These are phyloP conservation scores for Platypus cylindrus DNA, from an alignment of 2,888 invertebrate species.

Conservation along the genomic window DNA sequence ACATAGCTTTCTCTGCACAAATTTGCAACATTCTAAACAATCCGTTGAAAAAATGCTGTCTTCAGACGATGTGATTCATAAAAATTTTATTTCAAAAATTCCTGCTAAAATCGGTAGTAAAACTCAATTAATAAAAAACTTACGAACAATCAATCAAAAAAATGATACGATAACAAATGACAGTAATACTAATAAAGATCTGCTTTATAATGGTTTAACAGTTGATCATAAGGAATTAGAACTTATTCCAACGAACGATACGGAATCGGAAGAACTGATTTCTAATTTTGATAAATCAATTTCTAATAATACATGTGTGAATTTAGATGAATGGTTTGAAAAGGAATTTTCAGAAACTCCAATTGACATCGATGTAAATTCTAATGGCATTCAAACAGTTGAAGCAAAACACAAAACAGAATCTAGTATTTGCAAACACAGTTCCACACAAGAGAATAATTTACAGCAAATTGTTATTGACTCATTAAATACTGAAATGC, in stretches of 20 bases:
- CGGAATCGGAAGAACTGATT: neutral
- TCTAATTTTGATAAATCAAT: conserved; percentile 2
- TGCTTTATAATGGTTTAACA: too few relatives aligned
- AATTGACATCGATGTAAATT: neutral
- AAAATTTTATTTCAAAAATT: conserved; percentile 3
- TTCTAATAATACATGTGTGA: too few relatives aligned
- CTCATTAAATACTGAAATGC: too few relatives aligned
- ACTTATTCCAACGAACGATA: neutral
- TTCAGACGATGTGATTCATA: conserved; percentile 12
- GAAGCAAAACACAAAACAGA: neutral
- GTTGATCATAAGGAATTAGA: neutral
- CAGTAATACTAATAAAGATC: too few relatives aligned
- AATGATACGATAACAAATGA: too few relatives aligned
- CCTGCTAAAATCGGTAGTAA: conserved; percentile 7
- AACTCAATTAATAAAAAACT: too few relatives aligned
- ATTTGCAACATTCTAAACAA: neutral
- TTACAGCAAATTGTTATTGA: too few relatives aligned
- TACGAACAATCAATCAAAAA: too few relatives aligned
- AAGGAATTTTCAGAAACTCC: too few relatives aligned
- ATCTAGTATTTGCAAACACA: neutral
- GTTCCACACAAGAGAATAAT: too few relatives aligned
- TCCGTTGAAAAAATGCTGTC: conserved; percentile 15
- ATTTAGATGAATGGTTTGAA: too few relatives aligned
- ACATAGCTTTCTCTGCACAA: too few relatives aligned
- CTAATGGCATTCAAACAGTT: neutral